Conservation (phyloP, 2,888 invertebrate species). For the Monochamus alternatus region DNA sequence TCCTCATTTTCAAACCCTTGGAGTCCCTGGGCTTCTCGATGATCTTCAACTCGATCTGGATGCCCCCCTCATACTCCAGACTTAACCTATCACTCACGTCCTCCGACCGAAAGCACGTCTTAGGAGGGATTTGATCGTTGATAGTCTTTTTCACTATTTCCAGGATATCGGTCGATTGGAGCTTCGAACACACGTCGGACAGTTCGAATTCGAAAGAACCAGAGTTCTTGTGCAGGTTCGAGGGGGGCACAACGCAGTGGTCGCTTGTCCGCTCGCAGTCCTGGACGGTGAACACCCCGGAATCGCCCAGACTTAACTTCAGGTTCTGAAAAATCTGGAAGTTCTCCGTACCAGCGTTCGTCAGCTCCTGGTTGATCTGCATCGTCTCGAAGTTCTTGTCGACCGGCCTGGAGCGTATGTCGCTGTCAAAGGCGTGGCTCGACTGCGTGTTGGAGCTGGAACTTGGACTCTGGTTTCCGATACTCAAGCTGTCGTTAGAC, state of each 20-base stretch:
- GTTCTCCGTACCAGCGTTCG: constrained; percentile 63
- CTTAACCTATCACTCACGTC: constrained; percentile 65
- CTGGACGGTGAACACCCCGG: constrained; percentile 38
- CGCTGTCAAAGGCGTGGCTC: constrained; percentile 64
- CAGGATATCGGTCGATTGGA: constrained; percentile 86
- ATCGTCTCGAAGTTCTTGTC: constrained; percentile 63
- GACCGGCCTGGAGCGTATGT: constrained; percentile 62
- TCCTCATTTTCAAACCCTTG: constrained; percentile 87
- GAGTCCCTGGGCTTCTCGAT: constrained; percentile 80
- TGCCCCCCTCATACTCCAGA: constrained; percentile 77
- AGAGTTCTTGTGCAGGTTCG: constrained; percentile 65
- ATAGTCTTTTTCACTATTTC: constrained; percentile 86
- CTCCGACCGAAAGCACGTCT: constrained; percentile 73
- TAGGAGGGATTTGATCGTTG: constrained; percentile 84
- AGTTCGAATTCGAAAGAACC: constrained; percentile 81
- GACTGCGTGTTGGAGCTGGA: constrained; percentile 68
- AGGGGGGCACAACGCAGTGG: constrained; percentile 40
- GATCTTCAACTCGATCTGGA: constrained; percentile 89
- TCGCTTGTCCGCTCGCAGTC: constrained; percentile 25
- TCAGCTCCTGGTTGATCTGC: constrained; percentile 65
- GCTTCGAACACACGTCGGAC: constrained; percentile 85
- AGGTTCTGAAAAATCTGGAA: constrained; percentile 68
- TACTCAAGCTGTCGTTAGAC: constrained; percentile 76
- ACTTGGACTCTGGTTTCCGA: constrained; percentile 69
- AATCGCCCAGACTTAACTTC: constrained; percentile 53